These are phyloP conservation scores for Zaprionus camerounensis DNA, from an alignment of 1,140 invertebrate species.

Conservation along the genomic window DNA sequence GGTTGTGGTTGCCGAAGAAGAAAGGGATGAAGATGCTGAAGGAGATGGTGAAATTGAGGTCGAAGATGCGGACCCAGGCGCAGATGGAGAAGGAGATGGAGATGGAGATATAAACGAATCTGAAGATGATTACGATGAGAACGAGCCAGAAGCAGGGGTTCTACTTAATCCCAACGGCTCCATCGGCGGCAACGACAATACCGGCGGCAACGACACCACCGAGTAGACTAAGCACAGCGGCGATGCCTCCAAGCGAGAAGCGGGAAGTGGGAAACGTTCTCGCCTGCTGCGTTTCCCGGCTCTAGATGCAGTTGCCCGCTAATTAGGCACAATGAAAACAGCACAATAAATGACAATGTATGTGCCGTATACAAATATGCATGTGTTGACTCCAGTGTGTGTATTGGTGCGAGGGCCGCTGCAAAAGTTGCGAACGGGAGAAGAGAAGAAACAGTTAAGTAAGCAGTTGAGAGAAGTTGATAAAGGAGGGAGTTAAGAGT, in stretches of 20 bases:
- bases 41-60: not conserved
- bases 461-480: not conserved
- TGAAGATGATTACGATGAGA: not conserved
- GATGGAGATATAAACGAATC: not conserved
- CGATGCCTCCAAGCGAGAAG: not conserved
- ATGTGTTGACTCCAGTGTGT: not conserved
- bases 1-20: not conserved
- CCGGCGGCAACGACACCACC: conserved; percentile 5
- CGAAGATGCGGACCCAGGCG: too few species aligned
- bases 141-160: not conserved
- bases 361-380: too few species aligned
- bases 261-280: not conserved
- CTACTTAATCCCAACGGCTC: not conserved
- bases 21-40: not conserved
- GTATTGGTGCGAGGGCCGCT: not conserved
- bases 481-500: not conserved
- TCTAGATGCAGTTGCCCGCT: not conserved
- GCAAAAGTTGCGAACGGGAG: not conserved
- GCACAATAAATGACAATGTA: conserved; percentile 10
- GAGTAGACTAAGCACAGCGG: not conserved
- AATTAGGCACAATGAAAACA: conserved; percentile 3
- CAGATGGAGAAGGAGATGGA: not conserved
- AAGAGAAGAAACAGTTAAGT: not conserved
- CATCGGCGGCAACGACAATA: conserved; percentile 33
- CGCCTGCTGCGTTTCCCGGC: not conserved